These are phyloP conservation scores for Drosophila eugracilis DNA, from an alignment of 1,140 invertebrate genomes.

Conservation along the genomic window DNA sequence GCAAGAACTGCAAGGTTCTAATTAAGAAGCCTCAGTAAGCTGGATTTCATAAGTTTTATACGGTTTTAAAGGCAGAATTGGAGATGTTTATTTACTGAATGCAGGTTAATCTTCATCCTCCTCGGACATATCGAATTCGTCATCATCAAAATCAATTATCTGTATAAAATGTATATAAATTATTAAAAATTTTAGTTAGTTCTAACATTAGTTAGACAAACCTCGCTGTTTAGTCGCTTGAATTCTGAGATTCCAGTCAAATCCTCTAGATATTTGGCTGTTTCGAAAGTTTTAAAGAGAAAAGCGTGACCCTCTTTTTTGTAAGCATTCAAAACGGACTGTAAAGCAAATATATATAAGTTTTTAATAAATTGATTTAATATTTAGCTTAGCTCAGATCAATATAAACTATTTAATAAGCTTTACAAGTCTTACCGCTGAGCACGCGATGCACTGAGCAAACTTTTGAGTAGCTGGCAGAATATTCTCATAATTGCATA, in stretches of 20 bases:
- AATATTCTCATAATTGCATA: conserved; percentile 92
- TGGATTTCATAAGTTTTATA: background rate
- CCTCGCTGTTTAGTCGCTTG: conserved; percentile 69
- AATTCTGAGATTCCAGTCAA: conserved; percentile 92
- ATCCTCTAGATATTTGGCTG: conserved; percentile 93
- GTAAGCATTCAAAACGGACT: conserved; percentile 69
- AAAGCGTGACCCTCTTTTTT: conserved; percentile 89
- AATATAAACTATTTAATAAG: background rate
- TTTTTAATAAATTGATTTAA: too few species aligned
- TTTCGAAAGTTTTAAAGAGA: conserved; percentile 93
- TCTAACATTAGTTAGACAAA: conserved; percentile 1
- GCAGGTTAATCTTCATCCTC: conserved; percentile 46
- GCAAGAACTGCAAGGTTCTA: background rate
- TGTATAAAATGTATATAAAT: conserved; percentile 19
- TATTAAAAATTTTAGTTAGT: background rate
- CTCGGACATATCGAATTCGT: conserved; percentile 76
- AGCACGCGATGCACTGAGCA: conserved; percentile 96
- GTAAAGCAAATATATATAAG: conserved; percentile 16
- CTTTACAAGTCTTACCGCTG: conserved; percentile 81
- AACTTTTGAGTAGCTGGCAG: conserved; percentile 94
- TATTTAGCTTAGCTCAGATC: too few species aligned
- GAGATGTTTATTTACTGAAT: background rate
- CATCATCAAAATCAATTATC: conserved; percentile 83
- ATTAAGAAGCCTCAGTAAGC: conserved; percentile 13
- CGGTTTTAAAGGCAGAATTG: background rate